A percentile compares a stretch with the other conserved stretches of the same genome.
Evolutionary conservation across 2,888 invertebrate genomes (phyloP).

Genomic region (Athalia cordata): DNA sequence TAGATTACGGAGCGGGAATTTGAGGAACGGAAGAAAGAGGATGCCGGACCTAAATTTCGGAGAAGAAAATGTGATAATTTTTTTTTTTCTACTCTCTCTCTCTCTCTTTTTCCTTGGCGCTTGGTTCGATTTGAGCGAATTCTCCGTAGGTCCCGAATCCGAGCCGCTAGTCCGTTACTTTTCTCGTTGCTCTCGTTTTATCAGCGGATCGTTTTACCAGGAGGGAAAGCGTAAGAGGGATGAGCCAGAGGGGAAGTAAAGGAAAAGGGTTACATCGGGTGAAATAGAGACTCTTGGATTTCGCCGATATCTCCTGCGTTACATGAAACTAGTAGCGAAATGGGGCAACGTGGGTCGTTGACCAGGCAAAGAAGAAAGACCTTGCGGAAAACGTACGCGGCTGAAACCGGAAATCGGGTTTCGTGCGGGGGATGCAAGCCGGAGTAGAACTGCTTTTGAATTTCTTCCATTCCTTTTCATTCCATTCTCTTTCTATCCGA

Average conservation of each 20-base stretch:
- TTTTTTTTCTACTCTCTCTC: too few species aligned
- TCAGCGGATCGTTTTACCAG: slow-evolving; percentile 31
- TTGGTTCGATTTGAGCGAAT: too few species aligned
- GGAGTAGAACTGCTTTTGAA: not conserved
- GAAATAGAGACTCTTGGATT: slow-evolving; percentile 34
- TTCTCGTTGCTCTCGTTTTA: slow-evolving; percentile 21
- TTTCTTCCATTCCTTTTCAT: not conserved
- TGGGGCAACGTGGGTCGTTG: slow-evolving; percentile 9
- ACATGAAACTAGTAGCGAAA: not conserved
- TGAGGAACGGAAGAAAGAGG: too few species aligned
- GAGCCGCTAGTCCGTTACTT: slow-evolving; percentile 23
- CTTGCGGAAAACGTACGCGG: not conserved
- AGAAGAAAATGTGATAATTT: too few species aligned
- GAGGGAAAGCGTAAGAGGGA: not conserved
- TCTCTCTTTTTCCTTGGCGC: too few species aligned
- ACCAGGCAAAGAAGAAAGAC: slow-evolving; percentile 6
- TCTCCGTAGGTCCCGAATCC: not conserved
- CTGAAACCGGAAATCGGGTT: slow-evolving; percentile 7
- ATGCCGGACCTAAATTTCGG: too few species aligned
- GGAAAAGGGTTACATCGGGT: slow-evolving; percentile 25
- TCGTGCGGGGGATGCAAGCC: not conserved
- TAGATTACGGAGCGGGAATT: too few species aligned
- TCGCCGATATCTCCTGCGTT: not conserved
- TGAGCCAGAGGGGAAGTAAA: not conserved
- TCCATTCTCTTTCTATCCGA: not conserved